These are phyloP conservation scores for Tenebrio molitor DNA, from an alignment of 1,140 invertebrate genomes.

Conservation along the genomic window DNA sequence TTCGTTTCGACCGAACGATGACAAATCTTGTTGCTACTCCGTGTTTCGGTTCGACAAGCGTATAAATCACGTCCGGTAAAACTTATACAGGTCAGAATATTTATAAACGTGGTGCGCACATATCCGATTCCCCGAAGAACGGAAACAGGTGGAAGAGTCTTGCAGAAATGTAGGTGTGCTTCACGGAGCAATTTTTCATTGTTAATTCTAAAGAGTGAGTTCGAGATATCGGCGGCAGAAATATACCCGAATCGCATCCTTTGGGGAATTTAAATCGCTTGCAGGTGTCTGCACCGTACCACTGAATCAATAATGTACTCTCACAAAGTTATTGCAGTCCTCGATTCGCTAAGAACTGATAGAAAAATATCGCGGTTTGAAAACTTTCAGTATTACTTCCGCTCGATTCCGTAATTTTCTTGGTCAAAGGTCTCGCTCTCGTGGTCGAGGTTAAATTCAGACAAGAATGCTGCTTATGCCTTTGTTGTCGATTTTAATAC, in stretches of 20 bases:
- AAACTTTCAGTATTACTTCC: constrained; percentile 34
- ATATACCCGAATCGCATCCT: constrained; percentile 34
- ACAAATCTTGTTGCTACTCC: constrained; percentile 5
- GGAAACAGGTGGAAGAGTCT: constrained; percentile 27
- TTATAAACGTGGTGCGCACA: neutral
- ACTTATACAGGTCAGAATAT: constrained; percentile 2
- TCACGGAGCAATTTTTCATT: constrained; percentile 46
- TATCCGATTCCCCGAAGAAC: constrained; percentile 5
- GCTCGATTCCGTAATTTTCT: constrained; percentile 18
- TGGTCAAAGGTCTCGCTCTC: constrained; percentile 15
- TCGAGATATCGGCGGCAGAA: constrained; percentile 42
- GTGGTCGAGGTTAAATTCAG: constrained; percentile 2
- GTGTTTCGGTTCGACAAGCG: neutral
- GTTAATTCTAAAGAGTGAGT: constrained; percentile 48
- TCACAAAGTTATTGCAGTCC: constrained; percentile 11
- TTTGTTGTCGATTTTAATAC: constrained; percentile 37
- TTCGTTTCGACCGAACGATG: neutral
- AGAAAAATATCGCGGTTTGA: constrained; percentile 2
- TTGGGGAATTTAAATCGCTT: constrained; percentile 45
- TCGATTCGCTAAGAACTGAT: constrained; percentile 9
- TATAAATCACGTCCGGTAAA: constrained; percentile 9
- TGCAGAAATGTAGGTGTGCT: constrained; percentile 12
- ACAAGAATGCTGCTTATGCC: constrained; percentile 18
- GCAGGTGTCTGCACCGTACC: constrained; percentile 29
- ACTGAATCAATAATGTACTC: constrained; percentile 31